Percentiles rank a stretch among this genome's conserved stretches.
These are phyloP conservation scores for Mastomys natalensis DNA, from an alignment of 2,113 vertebrate species.

Conservation along the genomic window DNA sequence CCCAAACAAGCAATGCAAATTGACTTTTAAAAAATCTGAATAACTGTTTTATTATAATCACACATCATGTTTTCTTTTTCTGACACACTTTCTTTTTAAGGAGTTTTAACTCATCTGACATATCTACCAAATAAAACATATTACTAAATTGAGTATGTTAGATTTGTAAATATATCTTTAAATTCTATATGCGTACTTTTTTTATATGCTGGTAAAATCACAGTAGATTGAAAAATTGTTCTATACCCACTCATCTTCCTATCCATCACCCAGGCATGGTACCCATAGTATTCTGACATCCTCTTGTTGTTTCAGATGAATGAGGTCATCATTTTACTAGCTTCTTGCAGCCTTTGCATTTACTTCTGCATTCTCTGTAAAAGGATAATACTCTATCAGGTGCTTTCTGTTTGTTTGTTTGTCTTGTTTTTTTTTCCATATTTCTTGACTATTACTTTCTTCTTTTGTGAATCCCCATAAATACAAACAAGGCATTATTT, in stretches of 20 bases:
- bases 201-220: background rate
- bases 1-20: too few relatives aligned
- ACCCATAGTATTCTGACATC: background rate
- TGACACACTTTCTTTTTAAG: background rate
- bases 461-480: background rate
- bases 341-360: background rate
- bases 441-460: background rate
- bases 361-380: background rate
- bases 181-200: background rate
- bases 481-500: background rate
- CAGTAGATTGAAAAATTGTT: background rate
- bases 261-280: background rate
- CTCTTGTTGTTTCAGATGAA: fast-evolving
- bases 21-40: background rate
- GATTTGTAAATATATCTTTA: background rate
- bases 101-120: background rate
- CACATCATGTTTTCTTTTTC: background rate
- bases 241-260: background rate
- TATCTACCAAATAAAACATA: background rate
- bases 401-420: background rate
- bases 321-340: background rate
- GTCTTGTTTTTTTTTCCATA: background rate
- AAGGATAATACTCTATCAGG: background rate
- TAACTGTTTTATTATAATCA: background rate
- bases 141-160: background rate